These are phyloP conservation scores for Serinus canaria DNA, from an alignment of 2,113 vertebrate species.

Conservation along the genomic window DNA sequence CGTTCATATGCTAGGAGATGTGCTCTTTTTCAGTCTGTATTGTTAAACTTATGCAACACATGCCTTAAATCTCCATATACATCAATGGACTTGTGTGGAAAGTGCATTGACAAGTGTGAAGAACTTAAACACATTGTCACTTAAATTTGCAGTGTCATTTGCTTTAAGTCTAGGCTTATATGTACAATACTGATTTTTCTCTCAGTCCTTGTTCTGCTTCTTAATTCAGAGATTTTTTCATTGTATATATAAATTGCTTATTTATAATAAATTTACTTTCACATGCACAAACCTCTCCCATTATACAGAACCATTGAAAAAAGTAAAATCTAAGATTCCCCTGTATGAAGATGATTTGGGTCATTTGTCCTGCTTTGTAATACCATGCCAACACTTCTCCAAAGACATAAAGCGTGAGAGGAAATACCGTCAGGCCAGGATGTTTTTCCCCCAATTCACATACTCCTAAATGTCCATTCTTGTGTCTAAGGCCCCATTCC, in stretches of 20 bases:
- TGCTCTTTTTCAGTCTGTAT: background rate
- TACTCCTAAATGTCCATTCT: background rate
- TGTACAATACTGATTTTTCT: background rate
- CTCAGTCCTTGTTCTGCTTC: background rate
- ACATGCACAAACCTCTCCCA: background rate
- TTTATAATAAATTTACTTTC: background rate
- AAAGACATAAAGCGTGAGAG: background rate
- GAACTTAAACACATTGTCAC: background rate
- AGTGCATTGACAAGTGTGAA: slow-evolving; percentile 9
- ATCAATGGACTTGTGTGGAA: background rate
- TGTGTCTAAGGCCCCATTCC: background rate
- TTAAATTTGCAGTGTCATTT: background rate
- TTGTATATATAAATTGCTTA: background rate
- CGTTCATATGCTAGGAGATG: background rate
- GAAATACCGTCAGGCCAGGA: background rate
- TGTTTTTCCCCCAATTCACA: background rate
- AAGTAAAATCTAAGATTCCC: background rate
- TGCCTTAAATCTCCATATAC: slow-evolving; percentile 11
- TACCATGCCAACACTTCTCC: background rate
- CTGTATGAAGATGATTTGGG: background rate
- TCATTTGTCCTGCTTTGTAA: background rate
- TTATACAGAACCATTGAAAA: background rate
- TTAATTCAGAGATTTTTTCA: background rate
- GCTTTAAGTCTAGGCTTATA: background rate
- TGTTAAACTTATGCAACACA: slow-evolving; percentile 4